Evolutionary conservation across 2,888 invertebrate species (phyloP), one percentile per base, ranked within the genome.

Genomic region (Dicyrtoma fusca): DNA sequence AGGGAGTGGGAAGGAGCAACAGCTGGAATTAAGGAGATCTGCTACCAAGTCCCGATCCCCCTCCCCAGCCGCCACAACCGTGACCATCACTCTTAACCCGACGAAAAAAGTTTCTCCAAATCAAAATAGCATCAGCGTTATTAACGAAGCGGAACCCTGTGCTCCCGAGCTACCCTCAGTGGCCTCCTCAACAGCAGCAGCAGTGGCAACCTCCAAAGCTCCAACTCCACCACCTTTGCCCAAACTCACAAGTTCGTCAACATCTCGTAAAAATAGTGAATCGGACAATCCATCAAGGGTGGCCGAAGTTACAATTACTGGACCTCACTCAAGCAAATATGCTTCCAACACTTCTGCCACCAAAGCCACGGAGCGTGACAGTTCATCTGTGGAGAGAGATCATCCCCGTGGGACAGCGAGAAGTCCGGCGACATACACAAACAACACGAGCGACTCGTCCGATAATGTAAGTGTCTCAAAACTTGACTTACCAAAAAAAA

Each of bases 401-500:
- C 42, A 44, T 55, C 10, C 59, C 6, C 44, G 66, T 26, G 42
- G 26, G 14, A 49, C 45, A 14, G 53, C 55, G 14, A 49, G 71
- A 47, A 55, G 42, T 21, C 34, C 47, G 10, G 42, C 44, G 45
- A 47, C 65, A 69, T 62, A 66, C 65, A 42, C 47, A 71, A 68
- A 73, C 61, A 64, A 72, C 66, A 70, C 76, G 59, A 77, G 77
- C 69, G 77, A 77, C 62, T 78, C 78, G 19, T 79, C 78, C 59
- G 78, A 78, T 62, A 79, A 78, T 76, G 78, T 79, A 78, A 79
- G 78, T 77, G 47, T 17, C 53, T 65, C 64, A 63, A 63, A 64
- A 64, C 65, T 66, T 44, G 34, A 34, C 42, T 26, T 21, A 55
- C 26, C 25, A 55, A 69, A 57, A 68, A 55, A 47, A n/a, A n/a